Conservation (phyloP, 2,113 vertebrate genomes). For the Corythaeola cristata region DNA sequence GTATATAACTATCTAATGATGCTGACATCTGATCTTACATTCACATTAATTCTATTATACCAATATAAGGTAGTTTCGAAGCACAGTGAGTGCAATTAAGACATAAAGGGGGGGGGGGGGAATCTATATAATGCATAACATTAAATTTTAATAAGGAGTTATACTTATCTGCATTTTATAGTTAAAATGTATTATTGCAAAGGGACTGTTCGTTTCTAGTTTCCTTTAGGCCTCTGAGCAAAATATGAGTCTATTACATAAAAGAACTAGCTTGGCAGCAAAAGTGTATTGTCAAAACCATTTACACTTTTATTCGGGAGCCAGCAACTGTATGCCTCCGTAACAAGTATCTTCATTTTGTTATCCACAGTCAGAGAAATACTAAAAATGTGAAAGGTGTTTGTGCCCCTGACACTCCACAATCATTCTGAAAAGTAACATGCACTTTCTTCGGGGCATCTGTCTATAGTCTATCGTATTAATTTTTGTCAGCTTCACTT, state of each 20-base stretch:
- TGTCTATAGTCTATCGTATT: neutral
- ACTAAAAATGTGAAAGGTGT: neutral
- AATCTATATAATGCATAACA: neutral
- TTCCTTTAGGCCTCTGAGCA: neutral
- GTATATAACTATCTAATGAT: neutral
- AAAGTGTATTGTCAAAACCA: neutral
- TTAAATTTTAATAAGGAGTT: slow-evolving; percentile 8
- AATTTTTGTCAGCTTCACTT: neutral
- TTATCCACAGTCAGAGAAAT: neutral
- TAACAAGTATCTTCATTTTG: neutral
- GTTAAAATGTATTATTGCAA: neutral
- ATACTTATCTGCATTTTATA: neutral
- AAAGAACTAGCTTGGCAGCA: neutral
- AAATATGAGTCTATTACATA: neutral
- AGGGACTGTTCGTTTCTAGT: neutral
- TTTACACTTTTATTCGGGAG: neutral
- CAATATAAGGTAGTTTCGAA: neutral
- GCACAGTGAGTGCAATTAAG: neutral
- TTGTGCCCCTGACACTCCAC: neutral
- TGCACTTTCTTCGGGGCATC: neutral
- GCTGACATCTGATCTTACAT: neutral
- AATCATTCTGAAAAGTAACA: neutral
- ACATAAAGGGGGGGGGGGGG: neutral
- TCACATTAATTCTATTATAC: neutral
- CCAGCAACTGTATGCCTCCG: neutral